Evolutionary conservation across 2,888 invertebrate genomes (phyloP).

Genomic region (Troides helena): DNA sequence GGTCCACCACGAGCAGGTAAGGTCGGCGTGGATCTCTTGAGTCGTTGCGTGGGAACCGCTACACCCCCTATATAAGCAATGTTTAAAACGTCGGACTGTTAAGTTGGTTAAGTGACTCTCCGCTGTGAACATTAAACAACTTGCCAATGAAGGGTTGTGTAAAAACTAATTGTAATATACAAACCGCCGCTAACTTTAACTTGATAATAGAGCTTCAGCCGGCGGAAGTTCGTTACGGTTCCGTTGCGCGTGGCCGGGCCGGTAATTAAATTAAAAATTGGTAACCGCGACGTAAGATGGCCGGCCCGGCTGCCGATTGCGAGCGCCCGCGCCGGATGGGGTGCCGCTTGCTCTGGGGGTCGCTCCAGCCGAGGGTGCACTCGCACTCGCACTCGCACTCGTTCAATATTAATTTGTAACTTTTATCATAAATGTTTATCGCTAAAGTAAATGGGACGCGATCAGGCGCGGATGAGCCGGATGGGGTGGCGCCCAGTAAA

Average conservation of each 20-base stretch:
- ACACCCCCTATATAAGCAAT: too few species aligned
- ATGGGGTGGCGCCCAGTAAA: neutral
- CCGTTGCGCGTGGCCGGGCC: neutral
- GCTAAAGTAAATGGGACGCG: slow-evolving; percentile 13
- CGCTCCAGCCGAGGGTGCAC: slow-evolving; percentile 9
- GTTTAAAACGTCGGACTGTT: too few species aligned
- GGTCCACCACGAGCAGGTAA: too few species aligned
- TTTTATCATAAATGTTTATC: slow-evolving; percentile 31
- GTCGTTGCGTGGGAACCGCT: too few species aligned
- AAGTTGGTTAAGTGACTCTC: too few species aligned
- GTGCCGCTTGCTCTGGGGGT: slow-evolving; percentile 34
- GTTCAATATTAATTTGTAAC: slow-evolving; percentile 32
- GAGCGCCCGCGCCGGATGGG: slow-evolving; percentile 41
- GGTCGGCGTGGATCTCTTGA: too few species aligned
- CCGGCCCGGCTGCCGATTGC: slow-evolving; percentile 29
- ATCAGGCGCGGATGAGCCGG: neutral
- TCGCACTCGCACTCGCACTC: neutral
- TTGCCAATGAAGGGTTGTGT: neutral
- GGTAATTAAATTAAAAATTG: slow-evolving; percentile 34
- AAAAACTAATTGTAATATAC: slow-evolving; percentile 16
- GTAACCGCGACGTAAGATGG: slow-evolving; percentile 27
- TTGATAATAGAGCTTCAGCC: too few species aligned
- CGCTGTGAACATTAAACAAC: too few species aligned
- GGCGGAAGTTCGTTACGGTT: slow-evolving; percentile 10
- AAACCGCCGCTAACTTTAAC: neutral